A percentile compares a stretch with the other conserved stretches of the same genome.
phyloP scores from a whole-genome alignment of 2,113 vertebrate genomes.

The Rostratula benghalensis region DNA sequence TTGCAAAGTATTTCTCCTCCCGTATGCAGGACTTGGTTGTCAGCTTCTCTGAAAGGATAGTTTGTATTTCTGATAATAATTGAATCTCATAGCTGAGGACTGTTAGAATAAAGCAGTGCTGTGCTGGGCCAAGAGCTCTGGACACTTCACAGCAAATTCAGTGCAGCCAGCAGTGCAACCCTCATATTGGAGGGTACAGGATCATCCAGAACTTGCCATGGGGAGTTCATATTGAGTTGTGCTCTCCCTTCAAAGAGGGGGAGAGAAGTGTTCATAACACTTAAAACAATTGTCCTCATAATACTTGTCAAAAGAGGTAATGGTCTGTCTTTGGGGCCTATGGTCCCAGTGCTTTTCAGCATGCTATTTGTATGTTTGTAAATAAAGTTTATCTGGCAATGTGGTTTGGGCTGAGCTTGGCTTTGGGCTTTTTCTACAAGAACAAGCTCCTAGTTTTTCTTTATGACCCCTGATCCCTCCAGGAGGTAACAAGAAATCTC shows the following conservation, averaged over 20 bases:
- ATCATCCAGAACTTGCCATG: neutral
- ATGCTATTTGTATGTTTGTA: neutral
- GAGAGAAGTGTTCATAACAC: neutral
- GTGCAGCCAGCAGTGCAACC: neutral
- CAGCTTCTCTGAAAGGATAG: neutral
- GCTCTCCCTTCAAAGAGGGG: neutral
- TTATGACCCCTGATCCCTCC: neutral
- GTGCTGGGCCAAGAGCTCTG: neutral
- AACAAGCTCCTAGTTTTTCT: neutral
- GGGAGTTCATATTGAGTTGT: neutral
- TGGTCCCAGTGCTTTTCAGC: conserved; percentile 26
- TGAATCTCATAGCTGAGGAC: neutral
- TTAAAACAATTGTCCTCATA: neutral
- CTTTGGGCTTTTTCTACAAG: neutral
- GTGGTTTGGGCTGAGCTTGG: neutral
- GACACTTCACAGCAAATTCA: neutral
- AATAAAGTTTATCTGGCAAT: conserved; percentile 22
- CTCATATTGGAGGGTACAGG: neutral
- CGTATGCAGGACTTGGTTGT: neutral
- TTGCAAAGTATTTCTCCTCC: neutral
- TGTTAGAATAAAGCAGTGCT: neutral
- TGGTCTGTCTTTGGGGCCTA: conserved; percentile 4
- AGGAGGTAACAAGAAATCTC: neutral
- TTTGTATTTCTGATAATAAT: neutral
- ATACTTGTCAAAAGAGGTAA: neutral